Base-by-base conservation (phyloP, 2,888 invertebrate species). In the Zaprionus obscuricornis region DNA sequence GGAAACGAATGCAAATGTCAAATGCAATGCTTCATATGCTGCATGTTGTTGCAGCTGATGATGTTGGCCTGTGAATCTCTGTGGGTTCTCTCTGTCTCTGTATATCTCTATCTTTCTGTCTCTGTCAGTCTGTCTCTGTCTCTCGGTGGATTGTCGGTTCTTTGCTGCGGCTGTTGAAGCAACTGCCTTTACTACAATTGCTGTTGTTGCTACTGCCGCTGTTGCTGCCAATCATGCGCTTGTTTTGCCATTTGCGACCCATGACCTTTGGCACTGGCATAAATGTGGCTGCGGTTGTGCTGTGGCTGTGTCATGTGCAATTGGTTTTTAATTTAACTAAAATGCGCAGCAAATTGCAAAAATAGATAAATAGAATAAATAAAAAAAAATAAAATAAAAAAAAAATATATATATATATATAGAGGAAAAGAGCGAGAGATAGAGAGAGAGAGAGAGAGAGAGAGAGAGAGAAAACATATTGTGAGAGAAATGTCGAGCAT, bases 311-410 rank as follows among this genome's bases (percentile, higher is more conserved):
- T 49, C 54, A 59, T 54, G 58, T 71, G 76, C 84, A 79, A 79
- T 79, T 83, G 84, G 54, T 63, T 79, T 79, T 79, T 76, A 79
- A 79, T 79, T 83, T 79, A 76, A 79, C 84, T 83, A 71, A 79
- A 79, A 74, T 79, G 78, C 77, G 74, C 64, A 71, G 60, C 63
- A 63, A 59, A 52, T 40, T 45, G 40, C 26, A n/a, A 45, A 39
- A 55, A 43, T n/a, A 17, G 43, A 11, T 20, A 18, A 22, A 22
- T n/a, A 10, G 20, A 31, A 24, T 31, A 37, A 18, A 40, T 13
- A 24, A 40, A 14, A 11, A n/a, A 8, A 29, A 37, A 13, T 11
- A n/a, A n/a, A n/a, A n/a, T n/a, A n/a, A n/a, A n/a, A n/a, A n/a
- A n/a, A n/a, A n/a, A n/a, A n/a, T n/a, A n/a, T n/a, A n/a, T n/a